These are phyloP conservation scores for Urocynchramus pylzowi DNA, from an alignment of 2,113 vertebrate species.

Conservation along the genomic window DNA sequence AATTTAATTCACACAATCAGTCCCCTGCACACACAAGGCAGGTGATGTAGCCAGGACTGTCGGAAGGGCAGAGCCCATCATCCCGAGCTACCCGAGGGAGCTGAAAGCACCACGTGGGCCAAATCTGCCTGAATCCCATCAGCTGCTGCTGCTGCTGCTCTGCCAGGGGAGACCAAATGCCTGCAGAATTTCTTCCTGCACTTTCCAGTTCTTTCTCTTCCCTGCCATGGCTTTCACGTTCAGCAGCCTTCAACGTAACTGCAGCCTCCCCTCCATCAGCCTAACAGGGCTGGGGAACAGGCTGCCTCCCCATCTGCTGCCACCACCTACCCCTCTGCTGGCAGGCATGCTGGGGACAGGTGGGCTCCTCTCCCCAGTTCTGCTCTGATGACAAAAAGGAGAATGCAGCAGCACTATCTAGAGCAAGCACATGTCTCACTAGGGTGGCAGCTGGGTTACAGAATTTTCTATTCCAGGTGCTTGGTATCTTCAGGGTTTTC, in stretches of 20 bases:
- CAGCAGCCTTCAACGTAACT: neutral
- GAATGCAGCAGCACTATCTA: neutral
- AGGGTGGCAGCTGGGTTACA: neutral
- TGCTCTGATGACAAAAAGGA: neutral
- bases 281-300: neutral
- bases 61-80: neutral
- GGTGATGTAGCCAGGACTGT: neutral
- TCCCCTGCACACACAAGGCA: neutral
- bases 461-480: neutral
- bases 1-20: neutral
- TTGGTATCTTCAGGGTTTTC: neutral
- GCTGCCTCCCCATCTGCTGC: constrained; percentile 5
- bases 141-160: neutral
- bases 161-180: neutral
- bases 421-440: neutral
- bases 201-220: neutral
- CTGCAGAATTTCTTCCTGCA: neutral
- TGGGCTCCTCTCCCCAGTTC: neutral
- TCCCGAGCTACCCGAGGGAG: neutral
- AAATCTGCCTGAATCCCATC: neutral
- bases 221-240: neutral
- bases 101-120: neutral
- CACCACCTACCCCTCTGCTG: neutral
- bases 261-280: neutral
- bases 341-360: neutral